Evolutionary conservation across 2,797 vertebrate species (phyloP), one percentile per base, ranked within the genome.

Genomic region (Cirrhinus mrigala): DNA sequence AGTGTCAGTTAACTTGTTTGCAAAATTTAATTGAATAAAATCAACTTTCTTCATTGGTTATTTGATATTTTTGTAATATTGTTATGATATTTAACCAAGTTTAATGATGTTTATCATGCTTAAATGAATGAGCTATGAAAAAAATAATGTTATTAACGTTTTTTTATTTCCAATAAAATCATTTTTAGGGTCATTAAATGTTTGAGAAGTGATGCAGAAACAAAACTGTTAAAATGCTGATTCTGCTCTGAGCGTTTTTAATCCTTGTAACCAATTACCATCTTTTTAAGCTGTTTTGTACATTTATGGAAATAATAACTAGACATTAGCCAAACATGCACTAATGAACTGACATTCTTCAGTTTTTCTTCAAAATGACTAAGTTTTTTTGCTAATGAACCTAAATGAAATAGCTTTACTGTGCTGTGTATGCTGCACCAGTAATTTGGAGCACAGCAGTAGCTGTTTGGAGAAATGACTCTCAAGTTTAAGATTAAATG

Each of bases 401-500:
- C 6, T 33, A 37, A 20, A 75, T 56, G 1, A 22, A 58, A 40
- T 40, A 40, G 29, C 29, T 29, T 33, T 7, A 69, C 44, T 69
- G 18, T 22, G 6, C 27, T n/a, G 11, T 10, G 20, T 62, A 29
- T 44, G 33, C n/a, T 24, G 54, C 58, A 27, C 40, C 50, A 74
- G 33, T 82, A 74, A 74, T 50, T 48, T 46, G 44, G 33, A 58
- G 70, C 37, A 14, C 81, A 83, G 70, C 54, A 48, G 27, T 64
- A 50, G 11, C 70, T 83, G 70, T 74, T 62, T 73, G 69, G 40
- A n/a, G 7, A 81, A 81, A 48, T 81, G 11, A 79, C 68, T 77
- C 70, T 77, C 60, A 76, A 70, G 44, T 73, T 83, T 75, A 74
- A 83, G 81, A 83, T 75, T 83, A 83, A 83, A 83, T 83, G 56